Percentiles rank a stretch among this genome's conserved stretches.
These are phyloP conservation scores for Corythoichthys intestinalis DNA, from an alignment of 2,113 vertebrate species.

Conservation along the genomic window DNA sequence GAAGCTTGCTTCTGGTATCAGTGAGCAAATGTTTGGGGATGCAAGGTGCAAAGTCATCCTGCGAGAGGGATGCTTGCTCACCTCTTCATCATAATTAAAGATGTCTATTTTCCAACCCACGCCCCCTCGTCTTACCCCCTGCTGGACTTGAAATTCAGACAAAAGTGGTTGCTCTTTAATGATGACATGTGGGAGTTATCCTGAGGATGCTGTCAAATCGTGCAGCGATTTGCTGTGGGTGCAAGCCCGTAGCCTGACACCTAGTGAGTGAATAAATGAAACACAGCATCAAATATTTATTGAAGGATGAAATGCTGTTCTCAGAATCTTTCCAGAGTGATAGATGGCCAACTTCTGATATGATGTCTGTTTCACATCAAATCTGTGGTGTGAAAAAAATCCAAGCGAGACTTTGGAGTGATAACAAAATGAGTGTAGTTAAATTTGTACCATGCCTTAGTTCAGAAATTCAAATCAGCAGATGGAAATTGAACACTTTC, in stretches of 20 bases:
- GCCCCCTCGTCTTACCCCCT: constrained; percentile 36
- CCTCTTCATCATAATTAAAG: constrained; percentile 56
- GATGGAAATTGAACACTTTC: background rate
- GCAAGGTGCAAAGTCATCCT: constrained; percentile 23
- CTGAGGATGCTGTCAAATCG: constrained; percentile 46
- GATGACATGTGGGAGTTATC: constrained; percentile 52
- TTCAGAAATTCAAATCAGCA: background rate
- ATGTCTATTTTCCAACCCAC: constrained; percentile 40
- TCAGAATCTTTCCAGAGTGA: constrained; percentile 13
- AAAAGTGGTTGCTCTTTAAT: constrained; percentile 49
- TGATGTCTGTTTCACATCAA: background rate
- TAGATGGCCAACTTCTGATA: background rate
- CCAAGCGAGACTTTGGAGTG: background rate
- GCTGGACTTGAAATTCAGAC: constrained; percentile 44
- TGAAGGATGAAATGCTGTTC: constrained; percentile 20
- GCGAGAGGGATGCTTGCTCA: constrained; percentile 40
- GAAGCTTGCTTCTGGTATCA: constrained; percentile 42
- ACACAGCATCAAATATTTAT: constrained; percentile 5
- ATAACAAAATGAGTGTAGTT: background rate
- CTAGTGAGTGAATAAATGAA: constrained; percentile 27
- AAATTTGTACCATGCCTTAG: background rate
- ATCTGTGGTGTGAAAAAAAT: background rate
- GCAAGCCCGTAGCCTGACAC: constrained; percentile 31
- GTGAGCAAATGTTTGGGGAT: constrained; percentile 30
- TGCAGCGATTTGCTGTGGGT: constrained; percentile 19